Evolutionary conservation across 2,797 vertebrate species (phyloP).

Genomic region (Ambastaia sidthimunki): DNA sequence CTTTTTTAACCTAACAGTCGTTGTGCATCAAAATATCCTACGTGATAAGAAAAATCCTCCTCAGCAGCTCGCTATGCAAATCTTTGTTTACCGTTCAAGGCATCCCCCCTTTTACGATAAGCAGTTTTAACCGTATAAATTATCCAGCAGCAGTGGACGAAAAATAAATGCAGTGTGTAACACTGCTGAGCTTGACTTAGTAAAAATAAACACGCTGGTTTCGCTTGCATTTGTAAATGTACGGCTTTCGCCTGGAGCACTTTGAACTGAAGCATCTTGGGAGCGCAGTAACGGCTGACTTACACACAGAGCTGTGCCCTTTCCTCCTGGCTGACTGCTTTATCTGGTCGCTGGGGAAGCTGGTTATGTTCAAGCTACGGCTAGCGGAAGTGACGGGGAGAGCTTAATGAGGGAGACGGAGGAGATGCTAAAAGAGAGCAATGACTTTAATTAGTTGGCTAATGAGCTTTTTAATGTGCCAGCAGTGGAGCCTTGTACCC

Average conservation of each 20-base stretch:
- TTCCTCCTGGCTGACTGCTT: conserved; percentile 72
- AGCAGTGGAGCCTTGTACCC: conserved; percentile 65
- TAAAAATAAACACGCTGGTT: conserved; percentile 36
- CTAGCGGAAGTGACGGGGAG: conserved; percentile 62
- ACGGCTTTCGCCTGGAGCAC: conserved; percentile 1
- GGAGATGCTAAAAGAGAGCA: conserved; percentile 83
- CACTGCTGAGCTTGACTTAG: conserved; percentile 36
- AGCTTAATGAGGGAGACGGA: conserved; percentile 81
- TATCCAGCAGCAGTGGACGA: conserved; percentile 5
- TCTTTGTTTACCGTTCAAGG: conserved; percentile 27
- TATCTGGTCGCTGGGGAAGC: conserved; percentile 68
- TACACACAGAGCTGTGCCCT: conserved; percentile 57
- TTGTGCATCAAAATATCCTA: conserved; percentile 2
- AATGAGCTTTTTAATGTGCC: conserved; percentile 85
- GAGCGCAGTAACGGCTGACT: conserved; percentile 42
- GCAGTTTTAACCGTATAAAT: conserved; percentile 37
- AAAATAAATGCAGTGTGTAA: conserved; percentile 19
- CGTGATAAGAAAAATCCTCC: conserved; percentile 16
- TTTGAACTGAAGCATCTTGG: conserved; percentile 38
- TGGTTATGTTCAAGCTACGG: conserved; percentile 12
- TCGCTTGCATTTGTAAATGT: conserved; percentile 27
- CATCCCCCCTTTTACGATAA: conserved; percentile 3
- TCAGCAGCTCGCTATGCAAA: conserved; percentile 24
- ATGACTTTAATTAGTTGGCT: conserved; percentile 85
- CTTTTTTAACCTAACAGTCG: conserved; percentile 1